Conservation (phyloP, 2,888 invertebrate genomes). For the Meta bourneti region DNA sequence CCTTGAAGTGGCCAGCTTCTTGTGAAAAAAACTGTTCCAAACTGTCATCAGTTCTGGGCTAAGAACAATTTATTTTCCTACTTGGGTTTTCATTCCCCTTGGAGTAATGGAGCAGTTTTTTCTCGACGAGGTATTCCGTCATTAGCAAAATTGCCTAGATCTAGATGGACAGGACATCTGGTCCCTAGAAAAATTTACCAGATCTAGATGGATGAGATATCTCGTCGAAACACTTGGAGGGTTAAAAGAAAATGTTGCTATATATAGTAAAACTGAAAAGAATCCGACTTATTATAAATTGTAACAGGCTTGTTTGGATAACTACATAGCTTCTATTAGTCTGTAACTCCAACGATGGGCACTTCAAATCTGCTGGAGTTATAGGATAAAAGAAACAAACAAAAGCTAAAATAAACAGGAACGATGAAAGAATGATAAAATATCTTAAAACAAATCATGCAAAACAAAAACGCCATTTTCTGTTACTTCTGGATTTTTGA, state of each 20-base stretch:
- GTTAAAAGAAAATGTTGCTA: neutral
- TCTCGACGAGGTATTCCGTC: too few relatives aligned
- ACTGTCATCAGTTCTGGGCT: too few relatives aligned
- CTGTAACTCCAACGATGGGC: neutral
- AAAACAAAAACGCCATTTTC: constrained; percentile 23
- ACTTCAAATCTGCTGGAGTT: neutral
- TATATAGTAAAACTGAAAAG: neutral
- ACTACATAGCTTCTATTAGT: neutral
- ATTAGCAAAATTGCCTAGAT: too few relatives aligned
- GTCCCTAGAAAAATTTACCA: too few relatives aligned
- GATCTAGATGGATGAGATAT: too few relatives aligned
- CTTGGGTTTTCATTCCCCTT: too few relatives aligned
- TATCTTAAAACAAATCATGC: constrained; percentile 3
- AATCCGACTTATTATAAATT: neutral
- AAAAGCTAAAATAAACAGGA: neutral
- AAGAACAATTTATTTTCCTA: too few relatives aligned
- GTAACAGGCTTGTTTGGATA: neutral
- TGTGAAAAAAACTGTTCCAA: too few relatives aligned
- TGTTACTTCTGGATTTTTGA: constrained; percentile 20
- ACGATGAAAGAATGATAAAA: neutral
- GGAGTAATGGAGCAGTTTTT: too few relatives aligned
- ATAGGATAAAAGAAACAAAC: neutral
- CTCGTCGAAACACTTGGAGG: too few relatives aligned
- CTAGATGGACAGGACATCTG: too few relatives aligned
- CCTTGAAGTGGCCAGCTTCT: too few relatives aligned